Evolutionary conservation across 2,113 vertebrate genomes (phyloP), one percentile per base, ranked within the genome.

Genomic region (Poicephalus meyeri): DNA sequence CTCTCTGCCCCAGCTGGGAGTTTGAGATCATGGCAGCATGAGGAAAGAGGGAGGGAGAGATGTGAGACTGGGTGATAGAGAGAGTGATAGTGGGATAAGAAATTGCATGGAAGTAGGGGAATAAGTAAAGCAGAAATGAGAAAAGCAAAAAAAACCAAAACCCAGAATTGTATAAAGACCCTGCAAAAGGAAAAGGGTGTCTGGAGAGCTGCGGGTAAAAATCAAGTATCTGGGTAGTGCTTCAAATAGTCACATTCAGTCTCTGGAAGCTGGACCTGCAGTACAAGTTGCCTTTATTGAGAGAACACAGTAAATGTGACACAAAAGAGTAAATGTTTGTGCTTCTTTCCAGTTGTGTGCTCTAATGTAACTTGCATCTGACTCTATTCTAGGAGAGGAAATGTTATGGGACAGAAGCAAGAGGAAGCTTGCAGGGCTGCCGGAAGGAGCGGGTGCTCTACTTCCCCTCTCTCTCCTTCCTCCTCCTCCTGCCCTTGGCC

Each of bases 401-500:
- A 86, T 73, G 80, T 94, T 96, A 91, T 26, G 61, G 86, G 41
- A 70, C 92, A 95, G 86, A 91, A 94, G 52, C 84, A 78, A 85
- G 73, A 61, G 93, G 81, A 61, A 95, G 44, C 73, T 88, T 74
- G 65, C 66, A 81, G 53, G 37, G 78, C 83, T 89, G 88, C 68
- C 46, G 52, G 90, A 95, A 96, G 84, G 82, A 96, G 93, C 7
- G 31, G 35, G 21, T 5, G 15, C 64, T 90, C 60, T 88, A 65
- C 69, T 96, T 94, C 86, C 82, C 69, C 68, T 91, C 74, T 81
- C 69, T 91, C 71, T 84, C 58, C 19, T 77, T 90, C 91, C 74
- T 95, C 58, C 73, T 88, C 65, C 93, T 89, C 44, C 89, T 96
- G 84, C 78, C 84, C 71, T 88, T 89, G 89, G 93, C 91, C 95